phyloP scores from a whole-genome alignment of 2,888 invertebrate species.

The Zygaena filipendulae region DNA sequence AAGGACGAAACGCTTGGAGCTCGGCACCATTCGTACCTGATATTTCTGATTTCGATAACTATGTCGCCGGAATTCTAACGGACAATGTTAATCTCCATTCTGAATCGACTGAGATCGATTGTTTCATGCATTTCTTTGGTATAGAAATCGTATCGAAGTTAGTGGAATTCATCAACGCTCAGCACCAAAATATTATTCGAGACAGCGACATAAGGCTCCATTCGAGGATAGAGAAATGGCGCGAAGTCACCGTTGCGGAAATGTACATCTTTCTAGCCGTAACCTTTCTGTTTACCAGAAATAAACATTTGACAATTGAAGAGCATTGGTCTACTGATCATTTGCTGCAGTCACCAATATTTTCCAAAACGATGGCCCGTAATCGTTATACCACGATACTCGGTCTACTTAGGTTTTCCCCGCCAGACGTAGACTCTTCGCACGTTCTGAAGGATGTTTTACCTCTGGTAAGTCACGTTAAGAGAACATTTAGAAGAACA shows the following conservation, averaged over 20 bases:
- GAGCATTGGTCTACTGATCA: slow-evolving; percentile 17
- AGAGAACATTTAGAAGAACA: slow-evolving; percentile 10
- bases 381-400: slow-evolving; percentile 16
- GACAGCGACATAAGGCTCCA: slow-evolving; percentile 5
- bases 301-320: slow-evolving; percentile 14
- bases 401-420: slow-evolving; percentile 16
- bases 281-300: slow-evolving; percentile 17
- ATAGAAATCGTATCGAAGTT: neutral
- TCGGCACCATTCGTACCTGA: too few relatives aligned
- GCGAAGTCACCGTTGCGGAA: slow-evolving; percentile 12
- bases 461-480: too few relatives aligned
- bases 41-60: too few relatives aligned
- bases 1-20: too few relatives aligned
- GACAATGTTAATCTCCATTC: too few relatives aligned
- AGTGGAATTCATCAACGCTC: slow-evolving; percentile 1
- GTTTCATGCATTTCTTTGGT: neutral
- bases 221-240: slow-evolving; percentile 13
- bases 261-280: slow-evolving; percentile 16
- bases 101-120: neutral
- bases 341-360: slow-evolving; percentile 14
- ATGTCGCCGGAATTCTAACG: too few relatives aligned
- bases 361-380: slow-evolving; percentile 14
- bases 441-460: slow-evolving; percentile 10
- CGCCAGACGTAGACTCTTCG: too few relatives aligned
- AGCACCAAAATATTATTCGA: slow-evolving; percentile 3